These are phyloP conservation scores for Teleogryllus oceanicus DNA, from an alignment of 2,888 invertebrate species.

Conservation along the genomic window DNA sequence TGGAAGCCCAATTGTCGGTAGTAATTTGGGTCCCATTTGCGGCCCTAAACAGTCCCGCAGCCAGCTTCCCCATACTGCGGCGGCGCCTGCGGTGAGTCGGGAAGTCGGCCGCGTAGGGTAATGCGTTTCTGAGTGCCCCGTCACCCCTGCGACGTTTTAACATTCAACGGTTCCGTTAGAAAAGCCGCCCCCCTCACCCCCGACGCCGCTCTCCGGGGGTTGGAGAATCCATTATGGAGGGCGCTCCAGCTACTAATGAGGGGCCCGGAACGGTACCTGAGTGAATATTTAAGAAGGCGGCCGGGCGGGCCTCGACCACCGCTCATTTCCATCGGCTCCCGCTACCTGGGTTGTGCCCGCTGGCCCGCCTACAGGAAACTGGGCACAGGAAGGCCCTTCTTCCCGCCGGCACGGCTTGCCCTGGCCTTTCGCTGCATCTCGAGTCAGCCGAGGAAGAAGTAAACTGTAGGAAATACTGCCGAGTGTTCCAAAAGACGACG, in stretches of 20 bases:
- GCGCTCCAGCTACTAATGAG: background rate
- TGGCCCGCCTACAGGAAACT: background rate
- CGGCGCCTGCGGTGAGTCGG: background rate
- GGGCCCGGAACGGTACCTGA: background rate
- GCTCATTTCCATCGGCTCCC: background rate
- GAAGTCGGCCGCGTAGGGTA: background rate
- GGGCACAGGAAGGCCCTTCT: background rate
- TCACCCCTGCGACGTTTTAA: background rate
- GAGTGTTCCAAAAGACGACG: no score
- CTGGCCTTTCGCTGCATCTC: background rate
- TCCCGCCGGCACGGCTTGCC: background rate
- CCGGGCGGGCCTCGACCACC: background rate
- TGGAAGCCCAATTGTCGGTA: background rate
- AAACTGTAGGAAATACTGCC: no score
- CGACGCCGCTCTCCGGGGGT: background rate
- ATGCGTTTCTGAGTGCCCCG: slow-evolving; percentile 18
- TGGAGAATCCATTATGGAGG: background rate
- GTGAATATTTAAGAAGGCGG: background rate
- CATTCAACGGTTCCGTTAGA: slow-evolving; percentile 10
- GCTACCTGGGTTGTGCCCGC: background rate
- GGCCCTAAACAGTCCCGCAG: background rate
- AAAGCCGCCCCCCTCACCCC: background rate
- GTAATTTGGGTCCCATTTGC: background rate
- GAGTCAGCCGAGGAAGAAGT: no score
- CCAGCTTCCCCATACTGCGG: background rate